phyloP scores from a whole-genome alignment of 37 sponge, comb jelly and placozoan species.

The Bolinopsis microptera region DNA sequence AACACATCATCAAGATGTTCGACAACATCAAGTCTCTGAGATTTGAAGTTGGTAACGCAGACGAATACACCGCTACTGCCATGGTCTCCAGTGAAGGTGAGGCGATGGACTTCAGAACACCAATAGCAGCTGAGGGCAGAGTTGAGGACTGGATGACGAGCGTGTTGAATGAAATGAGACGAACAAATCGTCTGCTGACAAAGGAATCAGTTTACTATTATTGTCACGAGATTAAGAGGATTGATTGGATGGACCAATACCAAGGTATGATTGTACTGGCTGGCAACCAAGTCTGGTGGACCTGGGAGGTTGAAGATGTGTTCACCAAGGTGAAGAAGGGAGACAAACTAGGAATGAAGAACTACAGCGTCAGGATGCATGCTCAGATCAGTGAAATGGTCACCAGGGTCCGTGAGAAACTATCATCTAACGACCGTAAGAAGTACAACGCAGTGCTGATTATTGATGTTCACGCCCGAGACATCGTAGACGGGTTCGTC shows the following conservation, averaged over 20 bases:
- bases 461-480: conserved; percentile 98
- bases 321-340: conserved; percentile 96
- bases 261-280: conserved; percentile 98
- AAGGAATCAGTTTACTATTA: conserved; percentile 92
- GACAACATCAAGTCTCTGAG: conserved; percentile 93
- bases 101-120: conserved; percentile 87
- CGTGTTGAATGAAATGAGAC: conserved; percentile 93
- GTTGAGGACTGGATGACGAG: conserved; percentile 99
- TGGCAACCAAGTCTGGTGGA: conserved; percentile 99
- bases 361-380: conserved; percentile 94
- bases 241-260: conserved; percentile 94
- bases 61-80: conserved; percentile 82
- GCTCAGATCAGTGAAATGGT: conserved; percentile 92
- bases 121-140: conserved; percentile 88
- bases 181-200: conserved; percentile 89
- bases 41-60: conserved; percentile 75
- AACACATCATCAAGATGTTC: conserved; percentile 99
- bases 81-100: conserved; percentile 98
- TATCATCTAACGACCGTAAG: conserved; percentile 95
- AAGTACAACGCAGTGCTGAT: conserved; percentile 97
- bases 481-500: conserved; percentile 96
- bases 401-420: conserved; percentile 90
- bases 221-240: conserved; percentile 76
- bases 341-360: conserved; percentile 98
- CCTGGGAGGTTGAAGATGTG: conserved; percentile 99